Evolutionary conservation across 2,888 invertebrate species (phyloP), one percentile per base, ranked within the genome.

Genomic region (Drosophila nigritarsus): DNA sequence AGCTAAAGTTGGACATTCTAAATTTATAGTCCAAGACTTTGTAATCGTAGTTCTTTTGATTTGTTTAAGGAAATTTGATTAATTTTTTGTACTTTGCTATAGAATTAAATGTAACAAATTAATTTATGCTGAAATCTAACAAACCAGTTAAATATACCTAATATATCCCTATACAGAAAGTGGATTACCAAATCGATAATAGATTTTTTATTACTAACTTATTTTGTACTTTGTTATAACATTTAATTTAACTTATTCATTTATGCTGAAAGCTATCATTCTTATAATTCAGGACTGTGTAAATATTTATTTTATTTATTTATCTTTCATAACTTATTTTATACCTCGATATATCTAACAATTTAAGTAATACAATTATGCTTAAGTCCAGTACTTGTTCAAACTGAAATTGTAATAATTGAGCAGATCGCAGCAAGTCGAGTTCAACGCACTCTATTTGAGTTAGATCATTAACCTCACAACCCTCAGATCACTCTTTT

Each of bases 391-490:
- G n/a, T n/a, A n/a, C n/a, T 45, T 45, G 7, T 7, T 45, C 7
- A 15, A 42, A 42, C 13, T 42, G 1, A 7, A 27, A 42, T 27
- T 34, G 2, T 34, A 20, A 29, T 29, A 36, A 20, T 20, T 29
- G 20, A 11, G 9, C 29, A 18, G 45, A 18, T 34, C 30, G 30
- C 20, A 13, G 40, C 42, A 18, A 3, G 1, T 24, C 11, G 63
- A 80, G 85, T 89, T 85, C 89, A 78, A 64, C 61, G 82, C 51
- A 58, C 84, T 60, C 8, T 8, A 9, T 15, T n/a, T 51, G 27
- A 38, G 6, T 32, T 54, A 63, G 83, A 79, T 83, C 87, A 60
- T 79, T 87, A 84, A 85, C 85, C 89, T 83, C 71, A 49, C 58
- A 78, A 67, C 18, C 49, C 54, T 40, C 2, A 40, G 49, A 48